Conservation (phyloP, 2,888 invertebrate species). For the Strigamia crassipes region DNA sequence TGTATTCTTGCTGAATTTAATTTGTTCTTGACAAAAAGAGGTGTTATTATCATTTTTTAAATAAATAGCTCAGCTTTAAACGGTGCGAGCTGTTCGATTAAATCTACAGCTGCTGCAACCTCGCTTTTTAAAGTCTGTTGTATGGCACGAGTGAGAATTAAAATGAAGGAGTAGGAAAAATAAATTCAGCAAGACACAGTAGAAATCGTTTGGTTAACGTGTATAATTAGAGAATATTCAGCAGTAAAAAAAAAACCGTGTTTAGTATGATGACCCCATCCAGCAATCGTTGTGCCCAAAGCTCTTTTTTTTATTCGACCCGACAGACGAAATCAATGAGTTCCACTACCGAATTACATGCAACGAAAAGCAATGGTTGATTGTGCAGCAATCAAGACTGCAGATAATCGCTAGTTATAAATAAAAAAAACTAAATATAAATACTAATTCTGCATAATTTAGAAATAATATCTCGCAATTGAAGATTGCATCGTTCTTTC, state of each 20-base stretch:
- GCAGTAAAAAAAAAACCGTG: not conserved
- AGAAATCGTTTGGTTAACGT: not conserved
- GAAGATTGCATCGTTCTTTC: not conserved
- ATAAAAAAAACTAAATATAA: not conserved
- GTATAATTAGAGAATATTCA: constrained; percentile 31
- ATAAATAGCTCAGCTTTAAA: not conserved
- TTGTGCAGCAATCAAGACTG: not conserved
- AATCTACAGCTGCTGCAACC: not conserved
- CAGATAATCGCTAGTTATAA: not conserved
- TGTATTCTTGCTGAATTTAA: not conserved
- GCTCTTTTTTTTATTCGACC: not conserved
- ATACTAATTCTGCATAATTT: not conserved
- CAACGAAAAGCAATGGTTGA: not conserved
- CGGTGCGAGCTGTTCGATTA: not conserved
- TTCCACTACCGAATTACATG: constrained; percentile 6
- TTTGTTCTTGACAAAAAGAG: not conserved
- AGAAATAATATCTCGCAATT: not conserved
- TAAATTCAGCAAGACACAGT: not conserved
- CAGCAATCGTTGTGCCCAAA: not conserved
- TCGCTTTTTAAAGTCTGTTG: not conserved
- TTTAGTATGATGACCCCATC: constrained; percentile 1
- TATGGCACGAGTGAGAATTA: not conserved
- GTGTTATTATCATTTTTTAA: not conserved
- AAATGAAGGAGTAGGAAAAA: not conserved
- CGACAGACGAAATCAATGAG: constrained; percentile 1